Evolutionary conservation across 92 coral and sea anemone genomes (phyloP).

Genomic region (Palythoa caribaeorum): DNA sequence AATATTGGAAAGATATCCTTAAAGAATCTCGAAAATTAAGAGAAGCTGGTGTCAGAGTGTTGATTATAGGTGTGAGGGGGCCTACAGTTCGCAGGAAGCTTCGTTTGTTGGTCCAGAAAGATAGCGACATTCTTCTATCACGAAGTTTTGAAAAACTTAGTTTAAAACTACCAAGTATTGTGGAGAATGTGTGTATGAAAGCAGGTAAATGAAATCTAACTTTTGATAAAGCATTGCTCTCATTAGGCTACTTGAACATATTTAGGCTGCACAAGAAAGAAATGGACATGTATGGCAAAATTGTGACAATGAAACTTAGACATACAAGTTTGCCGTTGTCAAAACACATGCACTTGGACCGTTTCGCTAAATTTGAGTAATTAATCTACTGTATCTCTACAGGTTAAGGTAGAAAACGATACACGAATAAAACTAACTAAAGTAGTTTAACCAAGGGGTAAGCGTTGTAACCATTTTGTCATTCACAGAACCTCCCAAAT

Average conservation of each 20-base stretch:
- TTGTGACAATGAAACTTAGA: too few species aligned
- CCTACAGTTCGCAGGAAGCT: constrained; percentile 19
- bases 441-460: background rate
- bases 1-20: constrained; percentile 4
- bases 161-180: background rate
- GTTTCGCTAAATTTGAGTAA: too few species aligned
- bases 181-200: background rate
- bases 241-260: too few species aligned
- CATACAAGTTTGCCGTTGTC: too few species aligned
- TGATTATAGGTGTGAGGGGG: constrained; percentile 66
- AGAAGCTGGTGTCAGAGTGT: constrained; percentile 67
- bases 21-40: constrained; percentile 61
- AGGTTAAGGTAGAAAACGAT: too few species aligned
- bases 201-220: background rate
- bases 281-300: too few species aligned
- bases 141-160: constrained; percentile 1
- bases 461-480: background rate
- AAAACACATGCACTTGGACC: too few species aligned
- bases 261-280: too few species aligned
- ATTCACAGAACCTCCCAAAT: constrained; percentile 15
- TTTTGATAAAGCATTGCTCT: too few species aligned
- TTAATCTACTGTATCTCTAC: too few species aligned
- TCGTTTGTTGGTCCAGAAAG: constrained; percentile 43
- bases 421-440: too few species aligned
- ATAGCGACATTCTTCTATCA: constrained; percentile 34